Conservation (phyloP, 2,888 invertebrate genomes). For the Cybosia mesomella region DNA sequence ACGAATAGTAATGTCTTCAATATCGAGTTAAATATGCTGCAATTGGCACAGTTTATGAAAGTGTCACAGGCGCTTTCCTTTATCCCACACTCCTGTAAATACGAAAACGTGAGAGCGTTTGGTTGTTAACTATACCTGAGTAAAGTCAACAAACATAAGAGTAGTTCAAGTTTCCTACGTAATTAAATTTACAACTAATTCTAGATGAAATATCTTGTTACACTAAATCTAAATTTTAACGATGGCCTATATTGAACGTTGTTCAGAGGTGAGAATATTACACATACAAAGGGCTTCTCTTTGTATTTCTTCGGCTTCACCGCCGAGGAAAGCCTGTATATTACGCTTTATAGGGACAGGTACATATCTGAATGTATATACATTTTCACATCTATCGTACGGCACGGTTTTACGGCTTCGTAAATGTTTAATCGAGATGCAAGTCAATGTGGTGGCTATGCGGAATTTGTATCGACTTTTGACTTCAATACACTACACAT, state of each 20-base stretch:
- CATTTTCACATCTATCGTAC: slow-evolving; percentile 29
- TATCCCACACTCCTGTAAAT: too few relatives aligned
- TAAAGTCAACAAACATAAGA: too few relatives aligned
- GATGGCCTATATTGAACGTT: slow-evolving; percentile 5
- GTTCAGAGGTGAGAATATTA: slow-evolving; percentile 40
- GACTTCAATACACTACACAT: neutral
- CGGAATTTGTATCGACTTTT: neutral
- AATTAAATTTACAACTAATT: neutral
- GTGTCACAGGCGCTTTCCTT: too few relatives aligned
- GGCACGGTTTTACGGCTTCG: slow-evolving; percentile 37
- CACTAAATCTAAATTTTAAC: neutral
- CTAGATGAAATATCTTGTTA: neutral
- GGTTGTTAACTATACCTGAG: too few relatives aligned
- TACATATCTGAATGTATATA: slow-evolving; percentile 8
- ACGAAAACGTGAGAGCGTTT: too few relatives aligned
- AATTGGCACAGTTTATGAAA: too few relatives aligned
- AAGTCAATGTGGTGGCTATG: slow-evolving; percentile 14
- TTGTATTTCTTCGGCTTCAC: slow-evolving; percentile 58
- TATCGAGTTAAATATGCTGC: too few relatives aligned
- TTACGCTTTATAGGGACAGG: slow-evolving; percentile 11
- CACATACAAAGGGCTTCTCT: slow-evolving; percentile 51
- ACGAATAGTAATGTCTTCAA: too few relatives aligned
- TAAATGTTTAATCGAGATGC: slow-evolving; percentile 44
- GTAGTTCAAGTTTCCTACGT: too few relatives aligned
- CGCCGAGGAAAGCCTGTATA: slow-evolving; percentile 49